Base-by-base conservation (phyloP, 2,113 vertebrate species). In the Hemiprocne comata region DNA sequence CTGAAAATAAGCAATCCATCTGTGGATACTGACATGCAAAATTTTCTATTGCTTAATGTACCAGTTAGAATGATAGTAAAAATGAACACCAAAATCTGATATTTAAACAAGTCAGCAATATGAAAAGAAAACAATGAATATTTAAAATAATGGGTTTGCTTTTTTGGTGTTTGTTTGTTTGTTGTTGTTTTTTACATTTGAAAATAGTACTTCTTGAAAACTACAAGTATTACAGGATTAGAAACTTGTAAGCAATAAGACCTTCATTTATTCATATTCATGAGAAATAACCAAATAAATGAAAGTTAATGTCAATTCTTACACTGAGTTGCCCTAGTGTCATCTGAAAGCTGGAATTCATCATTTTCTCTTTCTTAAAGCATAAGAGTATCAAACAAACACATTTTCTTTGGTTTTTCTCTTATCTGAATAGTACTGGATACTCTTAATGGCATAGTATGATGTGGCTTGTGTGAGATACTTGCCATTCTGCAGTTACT, bases 401-500 rank as follows among this genome's bases (percentile, higher is more conserved):
- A 18, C 2, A 21, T 54, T 86, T 79, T 40, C 13, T n/a, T 81
- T 84, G 13, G 1, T 71, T 78, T 18, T 93, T 79, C 24, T 81
- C 33, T 93, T 77, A 17, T 87, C 71, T 87, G 28, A 53, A 14
- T 66, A 42, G 3, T 25, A 60, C 42, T 42, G 69, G 34, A 40
- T 77, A 66, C 12, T 7, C 12, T 74, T 84, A 85, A 65, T 38
- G 6, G 3, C 11, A 53, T 40, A 92, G 69, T 57, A 53, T 40
- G 38, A 36, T 66, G 46, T 60, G 31, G 33, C 4, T 74, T 72
- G 64, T 70, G 55, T n/a, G 57, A 91, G 46, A 81, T n/a, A 38
- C 13, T 89, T 89, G 34, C 26, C 77, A 73, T 70, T 75, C 51
- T 78, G 10, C 23, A 88, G 72, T 95, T 94, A 85, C 91, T 91